A percentile compares a stretch with the other conserved stretches of the same genome.
phyloP scores from a whole-genome alignment of 2,888 invertebrate species.

The Halocaridina rubra region DNA sequence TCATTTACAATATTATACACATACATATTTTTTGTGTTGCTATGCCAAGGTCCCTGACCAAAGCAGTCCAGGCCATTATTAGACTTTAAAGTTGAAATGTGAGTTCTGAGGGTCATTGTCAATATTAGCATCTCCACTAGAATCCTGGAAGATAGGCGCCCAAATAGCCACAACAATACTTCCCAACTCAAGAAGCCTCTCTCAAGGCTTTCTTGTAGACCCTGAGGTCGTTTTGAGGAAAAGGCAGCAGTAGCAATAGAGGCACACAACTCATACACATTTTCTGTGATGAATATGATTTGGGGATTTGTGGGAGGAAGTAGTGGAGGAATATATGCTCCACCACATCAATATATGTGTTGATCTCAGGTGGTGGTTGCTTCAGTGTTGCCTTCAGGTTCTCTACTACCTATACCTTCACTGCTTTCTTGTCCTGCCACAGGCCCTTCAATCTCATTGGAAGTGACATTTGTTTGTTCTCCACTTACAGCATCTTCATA shows the following conservation, averaged over 20 bases:
- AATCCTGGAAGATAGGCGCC: background rate
- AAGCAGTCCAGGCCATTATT: constrained; percentile 30
- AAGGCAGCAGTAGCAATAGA: constrained; percentile 32
- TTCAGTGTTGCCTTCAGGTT: constrained; percentile 19
- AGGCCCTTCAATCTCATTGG: constrained; percentile 20
- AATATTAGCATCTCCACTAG: constrained; percentile 20
- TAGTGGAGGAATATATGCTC: background rate
- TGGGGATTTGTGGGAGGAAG: constrained; percentile 11
- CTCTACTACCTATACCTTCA: constrained; percentile 6
- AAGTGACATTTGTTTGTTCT: constrained; percentile 13
- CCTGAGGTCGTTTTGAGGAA: background rate
- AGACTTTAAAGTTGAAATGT: background rate
- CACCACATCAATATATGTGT: constrained; percentile 22
- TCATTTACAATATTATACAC: constrained; percentile 56
- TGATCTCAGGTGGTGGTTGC: constrained; percentile 41
- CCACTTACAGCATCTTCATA: constrained; percentile 35
- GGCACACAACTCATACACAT: constrained; percentile 16
- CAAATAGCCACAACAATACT: background rate
- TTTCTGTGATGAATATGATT: constrained; percentile 23
- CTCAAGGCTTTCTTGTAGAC: constrained; percentile 7
- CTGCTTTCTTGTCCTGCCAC: background rate
- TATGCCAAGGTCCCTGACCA: constrained; percentile 50
- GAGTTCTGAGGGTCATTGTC: background rate
- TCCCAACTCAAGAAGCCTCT: background rate
- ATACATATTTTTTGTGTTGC: constrained; percentile 46